These are phyloP conservation scores for Drosophila siamana DNA, from an alignment of 2,888 invertebrate species.

Conservation along the genomic window DNA sequence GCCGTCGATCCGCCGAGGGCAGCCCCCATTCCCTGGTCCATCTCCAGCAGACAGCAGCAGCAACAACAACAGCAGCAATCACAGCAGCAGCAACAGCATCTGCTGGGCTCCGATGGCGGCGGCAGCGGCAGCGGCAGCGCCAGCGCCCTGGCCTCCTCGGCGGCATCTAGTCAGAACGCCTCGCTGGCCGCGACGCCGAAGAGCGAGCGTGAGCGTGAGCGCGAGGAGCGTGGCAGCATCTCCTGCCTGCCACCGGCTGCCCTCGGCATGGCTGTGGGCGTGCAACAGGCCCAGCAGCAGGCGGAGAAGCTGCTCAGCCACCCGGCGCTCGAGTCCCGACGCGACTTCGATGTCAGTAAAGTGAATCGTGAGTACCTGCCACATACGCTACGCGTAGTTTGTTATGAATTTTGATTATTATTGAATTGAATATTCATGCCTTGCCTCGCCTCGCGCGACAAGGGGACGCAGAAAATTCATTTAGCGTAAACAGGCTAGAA, in stretches of 20 bases:
- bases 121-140: slow-evolving; percentile 46
- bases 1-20: slow-evolving; percentile 68
- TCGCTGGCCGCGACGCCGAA: slow-evolving; percentile 81
- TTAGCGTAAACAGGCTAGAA: neutral
- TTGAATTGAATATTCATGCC: slow-evolving; percentile 29
- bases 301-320: slow-evolving; percentile 83
- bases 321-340: slow-evolving; percentile 80
- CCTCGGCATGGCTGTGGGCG: slow-evolving; percentile 72
- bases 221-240: slow-evolving; percentile 79
- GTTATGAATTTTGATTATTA: slow-evolving; percentile 11
- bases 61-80: slow-evolving; percentile 28
- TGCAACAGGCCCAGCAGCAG: slow-evolving; percentile 67
- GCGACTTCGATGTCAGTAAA: slow-evolving; percentile 85
- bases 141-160: slow-evolving; percentile 65
- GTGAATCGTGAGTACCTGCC: slow-evolving; percentile 84
- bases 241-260: slow-evolving; percentile 82
- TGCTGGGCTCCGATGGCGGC: slow-evolving; percentile 48
- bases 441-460: too few species aligned
- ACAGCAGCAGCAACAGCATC: slow-evolving; percentile 45
- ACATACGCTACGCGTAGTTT: too few species aligned
- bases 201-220: slow-evolving; percentile 64
- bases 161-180: slow-evolving; percentile 80
- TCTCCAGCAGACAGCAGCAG: slow-evolving; percentile 45
- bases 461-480: too few species aligned
- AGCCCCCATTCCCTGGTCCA: slow-evolving; percentile 57